Evolutionary conservation across 1,140 invertebrate genomes (phyloP).

Genomic region (Pomacea maculata): DNA sequence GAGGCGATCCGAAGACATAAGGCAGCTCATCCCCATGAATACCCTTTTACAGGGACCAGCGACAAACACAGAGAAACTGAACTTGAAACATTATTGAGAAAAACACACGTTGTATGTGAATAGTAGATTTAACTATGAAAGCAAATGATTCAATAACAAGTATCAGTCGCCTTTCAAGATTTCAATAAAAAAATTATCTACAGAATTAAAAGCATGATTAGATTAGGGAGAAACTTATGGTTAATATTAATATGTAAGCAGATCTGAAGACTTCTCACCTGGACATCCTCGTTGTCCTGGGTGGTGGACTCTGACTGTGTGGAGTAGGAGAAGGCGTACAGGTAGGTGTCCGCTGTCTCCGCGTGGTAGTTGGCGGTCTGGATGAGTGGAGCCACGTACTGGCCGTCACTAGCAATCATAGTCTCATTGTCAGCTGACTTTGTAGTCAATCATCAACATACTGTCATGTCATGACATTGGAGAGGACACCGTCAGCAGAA

Average conservation of each 20-base stretch:
- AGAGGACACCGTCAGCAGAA: too few species aligned
- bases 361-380: constrained; percentile 93
- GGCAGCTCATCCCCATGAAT: constrained; percentile 93
- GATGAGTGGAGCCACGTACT: constrained; percentile 89
- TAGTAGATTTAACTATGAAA: not conserved
- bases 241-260: too few species aligned
- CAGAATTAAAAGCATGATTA: too few species aligned
- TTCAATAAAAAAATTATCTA: too few species aligned
- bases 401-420: constrained; percentile 75
- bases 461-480: too few species aligned
- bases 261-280: not conserved
- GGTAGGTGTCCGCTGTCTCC: constrained; percentile 55
- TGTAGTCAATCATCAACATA: too few species aligned
- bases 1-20: constrained; percentile 90
- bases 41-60: constrained; percentile 22
- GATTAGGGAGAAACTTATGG: too few species aligned
- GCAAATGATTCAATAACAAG: too few species aligned
- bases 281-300: constrained; percentile 18
- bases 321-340: constrained; percentile 75
- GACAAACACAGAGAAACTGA: not conserved
- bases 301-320: constrained; percentile 81
- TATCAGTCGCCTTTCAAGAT: too few species aligned
- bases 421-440: too few species aligned
- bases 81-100: not conserved
- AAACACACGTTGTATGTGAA: not conserved